phyloP scores from a whole-genome alignment of 1,140 invertebrate species.

The Solenopsis invicta region DNA sequence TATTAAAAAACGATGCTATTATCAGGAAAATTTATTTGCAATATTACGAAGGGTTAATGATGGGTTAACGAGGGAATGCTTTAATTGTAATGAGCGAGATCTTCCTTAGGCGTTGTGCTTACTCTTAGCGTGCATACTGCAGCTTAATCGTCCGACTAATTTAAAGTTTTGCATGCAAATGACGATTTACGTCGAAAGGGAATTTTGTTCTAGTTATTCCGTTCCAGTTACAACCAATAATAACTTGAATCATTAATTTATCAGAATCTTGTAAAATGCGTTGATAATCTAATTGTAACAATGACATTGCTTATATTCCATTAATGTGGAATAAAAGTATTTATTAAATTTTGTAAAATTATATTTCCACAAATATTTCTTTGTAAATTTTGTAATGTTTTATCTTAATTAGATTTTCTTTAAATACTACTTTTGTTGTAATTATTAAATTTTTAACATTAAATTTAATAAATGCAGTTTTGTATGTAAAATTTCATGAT shows the following conservation, averaged over 20 bases:
- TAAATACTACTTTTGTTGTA: background rate
- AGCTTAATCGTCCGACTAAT: conserved; percentile 68
- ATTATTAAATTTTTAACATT: background rate
- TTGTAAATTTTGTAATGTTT: background rate
- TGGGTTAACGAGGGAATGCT: conserved; percentile 38
- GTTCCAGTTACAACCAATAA: conserved; percentile 31
- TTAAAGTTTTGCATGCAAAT: conserved; percentile 46
- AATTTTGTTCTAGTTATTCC: conserved; percentile 49
- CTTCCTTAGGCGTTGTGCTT: background rate
- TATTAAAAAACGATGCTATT: conserved; percentile 41
- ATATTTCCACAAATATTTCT: background rate
- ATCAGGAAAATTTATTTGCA: conserved; percentile 57
- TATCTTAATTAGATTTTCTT: background rate
- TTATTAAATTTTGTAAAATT: background rate
- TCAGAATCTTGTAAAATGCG: background rate
- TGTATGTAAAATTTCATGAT: background rate
- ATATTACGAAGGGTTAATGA: conserved; percentile 69
- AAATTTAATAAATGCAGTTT: background rate
- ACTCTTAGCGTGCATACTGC: conserved; percentile 46
- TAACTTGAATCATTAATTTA: background rate
- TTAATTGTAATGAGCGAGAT: conserved; percentile 52
- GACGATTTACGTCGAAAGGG: conserved; percentile 47
- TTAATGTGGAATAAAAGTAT: conserved; percentile 1
- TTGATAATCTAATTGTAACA: background rate
- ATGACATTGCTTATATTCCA: background rate